phyloP scores from a whole-genome alignment of 2,888 invertebrate species.

The Spialia ferax region DNA sequence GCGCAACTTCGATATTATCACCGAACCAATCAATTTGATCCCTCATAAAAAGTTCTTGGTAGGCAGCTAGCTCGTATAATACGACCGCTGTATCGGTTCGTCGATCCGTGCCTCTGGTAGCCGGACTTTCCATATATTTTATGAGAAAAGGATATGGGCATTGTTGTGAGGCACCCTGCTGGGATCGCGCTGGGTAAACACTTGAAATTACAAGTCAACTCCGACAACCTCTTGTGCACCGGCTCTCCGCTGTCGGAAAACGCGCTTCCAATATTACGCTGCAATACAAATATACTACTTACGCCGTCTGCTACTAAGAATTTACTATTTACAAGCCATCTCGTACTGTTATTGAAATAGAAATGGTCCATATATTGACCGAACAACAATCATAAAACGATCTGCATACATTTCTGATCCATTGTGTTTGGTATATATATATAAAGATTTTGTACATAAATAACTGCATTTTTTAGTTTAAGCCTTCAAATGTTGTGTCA shows the following conservation, averaged over 20 bases:
- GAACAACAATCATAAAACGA: conserved; percentile 10
- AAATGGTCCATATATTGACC: conserved; percentile 36
- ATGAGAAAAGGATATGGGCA: conserved; percentile 86
- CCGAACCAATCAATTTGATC: conserved; percentile 86
- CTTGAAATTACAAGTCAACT: conserved; percentile 84
- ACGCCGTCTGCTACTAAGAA: conserved; percentile 44
- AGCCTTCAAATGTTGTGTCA: conserved; percentile 1
- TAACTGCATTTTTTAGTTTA: background rate
- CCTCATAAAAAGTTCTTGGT: conserved; percentile 84
- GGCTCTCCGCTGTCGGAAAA: conserved; percentile 59
- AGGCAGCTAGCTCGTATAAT: conserved; percentile 78
- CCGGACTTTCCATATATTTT: conserved; percentile 84
- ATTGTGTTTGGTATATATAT: conserved; percentile 5
- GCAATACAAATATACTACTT: conserved; percentile 70
- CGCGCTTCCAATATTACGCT: conserved; percentile 85
- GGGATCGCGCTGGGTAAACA: conserved; percentile 79
- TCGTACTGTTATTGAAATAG: conserved; percentile 36
- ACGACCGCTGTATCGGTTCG: conserved; percentile 72
- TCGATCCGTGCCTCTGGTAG: conserved; percentile 80
- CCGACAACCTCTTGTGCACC: conserved; percentile 59
- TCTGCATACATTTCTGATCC: conserved; percentile 6
- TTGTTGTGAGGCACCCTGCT: conserved; percentile 82
- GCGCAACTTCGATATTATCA: conserved; percentile 79
- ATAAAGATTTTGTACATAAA: background rate
- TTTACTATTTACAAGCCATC: conserved; percentile 46